phyloP scores from a whole-genome alignment of 2,888 invertebrate species.

The Augochlorella aurata region DNA sequence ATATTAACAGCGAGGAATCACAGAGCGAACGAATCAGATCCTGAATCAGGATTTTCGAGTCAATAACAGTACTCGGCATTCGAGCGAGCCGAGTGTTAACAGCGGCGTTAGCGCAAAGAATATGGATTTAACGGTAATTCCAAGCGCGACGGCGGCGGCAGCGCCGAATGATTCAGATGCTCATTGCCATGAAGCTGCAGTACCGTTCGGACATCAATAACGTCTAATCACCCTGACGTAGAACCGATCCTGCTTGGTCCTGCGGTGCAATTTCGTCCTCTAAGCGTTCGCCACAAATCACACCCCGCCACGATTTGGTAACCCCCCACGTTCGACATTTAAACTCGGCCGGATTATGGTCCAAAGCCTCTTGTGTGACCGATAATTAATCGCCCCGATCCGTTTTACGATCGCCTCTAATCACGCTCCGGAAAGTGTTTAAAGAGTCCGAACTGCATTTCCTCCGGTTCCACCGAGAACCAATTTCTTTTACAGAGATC shows the following conservation, averaged over 20 bases:
- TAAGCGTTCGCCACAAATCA: constrained; percentile 79
- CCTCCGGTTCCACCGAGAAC: background rate
- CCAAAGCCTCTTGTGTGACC: constrained; percentile 57
- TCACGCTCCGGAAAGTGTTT: constrained; percentile 58
- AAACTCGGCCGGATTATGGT: constrained; percentile 73
- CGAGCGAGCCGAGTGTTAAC: constrained; percentile 8
- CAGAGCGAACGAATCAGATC: constrained; percentile 2
- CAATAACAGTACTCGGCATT: constrained; percentile 5
- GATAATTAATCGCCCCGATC: constrained; percentile 68
- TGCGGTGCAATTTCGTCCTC: constrained; percentile 76
- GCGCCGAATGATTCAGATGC: constrained; percentile 62
- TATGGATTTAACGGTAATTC: constrained; percentile 50
- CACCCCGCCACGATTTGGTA: constrained; percentile 68
- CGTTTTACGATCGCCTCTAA: constrained; percentile 60
- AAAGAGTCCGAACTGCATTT: constrained; percentile 47
- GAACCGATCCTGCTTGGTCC: constrained; percentile 73
- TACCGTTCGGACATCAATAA: constrained; percentile 73
- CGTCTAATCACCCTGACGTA: constrained; percentile 75
- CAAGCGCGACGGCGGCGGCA: background rate
- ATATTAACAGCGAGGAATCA: background rate
- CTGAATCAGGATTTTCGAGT: constrained; percentile 19
- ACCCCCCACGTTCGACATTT: constrained; percentile 64
- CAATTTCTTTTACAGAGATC: constrained; percentile 18
- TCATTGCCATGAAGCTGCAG: constrained; percentile 58
- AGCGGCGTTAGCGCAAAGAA: constrained; percentile 28